phyloP scores from a whole-genome alignment of 2,888 invertebrate genomes.

The Brachylomia viminalis region DNA sequence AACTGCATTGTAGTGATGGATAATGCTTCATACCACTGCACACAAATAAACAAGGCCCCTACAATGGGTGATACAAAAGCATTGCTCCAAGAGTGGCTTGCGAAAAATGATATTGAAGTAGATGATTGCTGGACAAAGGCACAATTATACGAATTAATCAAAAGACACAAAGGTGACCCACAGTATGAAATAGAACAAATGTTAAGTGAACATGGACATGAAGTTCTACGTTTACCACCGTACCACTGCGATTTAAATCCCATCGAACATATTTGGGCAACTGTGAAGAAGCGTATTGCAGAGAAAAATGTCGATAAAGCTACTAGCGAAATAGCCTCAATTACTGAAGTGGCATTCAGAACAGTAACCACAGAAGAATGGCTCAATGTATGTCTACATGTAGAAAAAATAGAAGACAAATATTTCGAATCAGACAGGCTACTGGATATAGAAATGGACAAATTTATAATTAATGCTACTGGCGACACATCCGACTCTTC shows the following conservation, averaged over 20 bases:
- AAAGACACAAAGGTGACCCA: not conserved
- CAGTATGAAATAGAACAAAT: not conserved
- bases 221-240: too few species aligned
- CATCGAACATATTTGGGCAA: too few species aligned
- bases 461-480: not conserved
- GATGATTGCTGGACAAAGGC: not conserved
- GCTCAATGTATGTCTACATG: not conserved
- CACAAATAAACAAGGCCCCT: too few species aligned
- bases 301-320: too few species aligned
- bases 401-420: conserved; percentile 10
- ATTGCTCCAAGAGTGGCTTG: too few species aligned
- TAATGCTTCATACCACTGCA: too few species aligned
- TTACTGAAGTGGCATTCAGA: not conserved
- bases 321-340: too few species aligned
- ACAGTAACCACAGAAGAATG: conserved; percentile 2
- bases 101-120: not conserved
- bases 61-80: too few species aligned
- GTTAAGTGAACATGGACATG: conserved; percentile 3
- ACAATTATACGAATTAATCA: conserved; percentile 5
- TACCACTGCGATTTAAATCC: too few species aligned
- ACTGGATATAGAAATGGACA: not conserved
- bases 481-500: not conserved
- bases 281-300: too few species aligned
- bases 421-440: not conserved
- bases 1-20: not conserved